A percentile compares a stretch with the other conserved stretches of the same genome.
Conservation (phyloP, 2,113 vertebrate genomes). For the Poecilia latipinna region DNA sequence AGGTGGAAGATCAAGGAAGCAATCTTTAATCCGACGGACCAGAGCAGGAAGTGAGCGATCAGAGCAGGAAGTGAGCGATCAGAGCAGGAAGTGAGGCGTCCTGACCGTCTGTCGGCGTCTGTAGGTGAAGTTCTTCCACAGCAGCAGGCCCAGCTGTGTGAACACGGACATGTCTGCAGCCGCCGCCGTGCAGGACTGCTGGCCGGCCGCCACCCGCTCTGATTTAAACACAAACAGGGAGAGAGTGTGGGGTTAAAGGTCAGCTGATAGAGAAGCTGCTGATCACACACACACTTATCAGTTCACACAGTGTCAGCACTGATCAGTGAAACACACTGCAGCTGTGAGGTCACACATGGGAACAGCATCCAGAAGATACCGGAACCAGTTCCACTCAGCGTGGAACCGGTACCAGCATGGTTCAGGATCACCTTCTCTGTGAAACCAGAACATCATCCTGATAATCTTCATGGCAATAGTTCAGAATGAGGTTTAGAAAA, state of each 20-base stretch:
- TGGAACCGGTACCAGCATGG: background rate
- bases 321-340: background rate
- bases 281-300: constrained; percentile 29
- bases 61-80: background rate
- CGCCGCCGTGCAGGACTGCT: constrained; percentile 65
- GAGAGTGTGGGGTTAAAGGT: constrained; percentile 58
- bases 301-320: background rate
- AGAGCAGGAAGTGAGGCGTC: background rate
- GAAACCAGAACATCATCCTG: background rate
- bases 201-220: constrained; percentile 19
- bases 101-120: constrained; percentile 86
- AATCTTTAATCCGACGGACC: too few species aligned
- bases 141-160: constrained; percentile 91
- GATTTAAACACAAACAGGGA: constrained; percentile 25
- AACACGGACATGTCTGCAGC: constrained; percentile 86
- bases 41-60: background rate
- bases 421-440: background rate
- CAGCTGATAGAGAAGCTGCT: constrained; percentile 38
- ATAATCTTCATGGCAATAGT: background rate
- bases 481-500: too few species aligned
- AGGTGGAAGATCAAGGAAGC: too few species aligned
- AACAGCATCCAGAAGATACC: background rate
- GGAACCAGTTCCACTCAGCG: background rate
- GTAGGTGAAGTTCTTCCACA: constrained; percentile 98
- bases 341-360: background rate